phyloP scores from a whole-genome alignment of 2,797 vertebrate species.

The Threskiornis aethiopicus region DNA sequence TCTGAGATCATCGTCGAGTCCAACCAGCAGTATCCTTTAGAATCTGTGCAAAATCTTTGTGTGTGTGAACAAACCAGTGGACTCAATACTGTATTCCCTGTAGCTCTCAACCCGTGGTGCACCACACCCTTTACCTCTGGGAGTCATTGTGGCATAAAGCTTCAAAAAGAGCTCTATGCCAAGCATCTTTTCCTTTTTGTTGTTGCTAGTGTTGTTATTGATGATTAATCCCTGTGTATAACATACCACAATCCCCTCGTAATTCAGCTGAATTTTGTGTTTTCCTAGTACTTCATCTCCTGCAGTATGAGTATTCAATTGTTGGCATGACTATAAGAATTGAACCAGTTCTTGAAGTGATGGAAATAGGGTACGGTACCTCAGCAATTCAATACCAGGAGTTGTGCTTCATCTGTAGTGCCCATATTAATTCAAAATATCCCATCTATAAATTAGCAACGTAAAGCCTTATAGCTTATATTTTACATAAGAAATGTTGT shows the following conservation, averaged over 20 bases:
- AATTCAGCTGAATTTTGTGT: background rate
- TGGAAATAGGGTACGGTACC: background rate
- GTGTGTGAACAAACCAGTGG: fast-evolving
- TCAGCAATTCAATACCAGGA: background rate
- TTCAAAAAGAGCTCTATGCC: background rate
- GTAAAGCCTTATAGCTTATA: background rate
- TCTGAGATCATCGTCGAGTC: no score
- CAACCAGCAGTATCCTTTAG: background rate
- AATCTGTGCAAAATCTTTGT: background rate
- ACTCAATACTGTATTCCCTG: background rate
- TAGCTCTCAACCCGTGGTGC: background rate
- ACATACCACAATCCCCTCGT: background rate
- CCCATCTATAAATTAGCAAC: background rate
- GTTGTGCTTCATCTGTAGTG: background rate
- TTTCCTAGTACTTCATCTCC: background rate
- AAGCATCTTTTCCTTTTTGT: background rate
- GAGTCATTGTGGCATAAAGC: background rate
- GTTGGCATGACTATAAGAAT: background rate
- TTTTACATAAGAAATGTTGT: background rate
- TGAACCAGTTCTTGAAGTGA: background rate
- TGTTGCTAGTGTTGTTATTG: background rate
- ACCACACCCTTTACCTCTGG: background rate
- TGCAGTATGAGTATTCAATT: background rate
- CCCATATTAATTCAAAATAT: background rate
- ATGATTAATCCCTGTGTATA: background rate